These are phyloP conservation scores for Apogon hyalosoma DNA, from an alignment of 2,797 vertebrate genomes.

Conservation along the genomic window DNA sequence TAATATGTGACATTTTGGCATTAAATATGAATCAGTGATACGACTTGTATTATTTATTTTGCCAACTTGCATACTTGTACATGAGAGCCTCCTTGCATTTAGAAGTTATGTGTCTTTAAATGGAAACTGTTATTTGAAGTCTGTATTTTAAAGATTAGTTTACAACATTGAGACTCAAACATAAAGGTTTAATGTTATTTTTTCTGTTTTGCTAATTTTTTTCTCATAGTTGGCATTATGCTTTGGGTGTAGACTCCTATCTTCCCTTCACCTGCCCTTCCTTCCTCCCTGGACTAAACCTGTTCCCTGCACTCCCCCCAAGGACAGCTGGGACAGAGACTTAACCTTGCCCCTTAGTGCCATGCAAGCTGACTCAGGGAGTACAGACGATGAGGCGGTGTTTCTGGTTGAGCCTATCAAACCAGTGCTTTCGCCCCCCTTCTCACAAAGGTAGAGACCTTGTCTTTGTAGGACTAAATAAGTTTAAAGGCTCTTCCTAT, in stretches of 20 bases:
- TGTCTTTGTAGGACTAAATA: neutral
- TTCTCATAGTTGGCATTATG: slow-evolving; percentile 66
- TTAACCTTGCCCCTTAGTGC: slow-evolving; percentile 74
- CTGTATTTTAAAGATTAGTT: too few relatives aligned
- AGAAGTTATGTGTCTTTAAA: too few relatives aligned
- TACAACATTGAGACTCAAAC: neutral
- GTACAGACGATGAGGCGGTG: slow-evolving; percentile 75
- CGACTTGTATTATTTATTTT: too few relatives aligned
- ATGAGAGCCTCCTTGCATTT: too few relatives aligned
- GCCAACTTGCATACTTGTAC: too few relatives aligned
- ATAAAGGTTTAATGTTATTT: neutral
- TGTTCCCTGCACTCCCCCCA: slow-evolving; percentile 83
- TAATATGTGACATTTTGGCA: too few relatives aligned
- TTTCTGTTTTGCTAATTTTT: slow-evolving; percentile 2
- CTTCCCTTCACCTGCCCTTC: slow-evolving; percentile 71
- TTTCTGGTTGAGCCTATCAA: slow-evolving; percentile 56
- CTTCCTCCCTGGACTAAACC: slow-evolving; percentile 57
- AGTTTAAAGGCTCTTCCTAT: neutral
- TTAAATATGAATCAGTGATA: too few relatives aligned
- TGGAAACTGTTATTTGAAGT: too few relatives aligned
- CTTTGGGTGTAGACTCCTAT: slow-evolving; percentile 72
- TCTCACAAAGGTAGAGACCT: slow-evolving; percentile 76
- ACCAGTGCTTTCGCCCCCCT: slow-evolving; percentile 71
- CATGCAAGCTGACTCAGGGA: slow-evolving; percentile 78
- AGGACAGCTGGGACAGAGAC: slow-evolving; percentile 77